Evolutionary conservation across 2,113 vertebrate species (phyloP).

Genomic region (Salvelinus fontinalis): DNA sequence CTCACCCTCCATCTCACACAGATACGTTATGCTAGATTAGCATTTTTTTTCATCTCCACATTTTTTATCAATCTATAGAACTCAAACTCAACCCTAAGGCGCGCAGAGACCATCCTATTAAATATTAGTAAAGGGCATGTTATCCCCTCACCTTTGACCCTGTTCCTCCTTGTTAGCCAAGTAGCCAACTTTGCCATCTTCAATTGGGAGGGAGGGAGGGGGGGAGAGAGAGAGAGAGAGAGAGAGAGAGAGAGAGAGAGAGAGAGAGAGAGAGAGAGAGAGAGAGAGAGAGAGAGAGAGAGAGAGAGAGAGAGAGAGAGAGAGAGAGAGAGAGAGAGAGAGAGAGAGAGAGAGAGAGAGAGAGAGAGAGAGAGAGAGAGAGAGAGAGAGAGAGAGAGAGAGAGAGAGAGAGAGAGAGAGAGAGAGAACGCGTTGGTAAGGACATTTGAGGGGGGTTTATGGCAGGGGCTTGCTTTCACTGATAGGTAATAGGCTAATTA

Average conservation of each 20-base stretch:
- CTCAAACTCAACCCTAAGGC: no score
- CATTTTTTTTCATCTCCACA: no score
- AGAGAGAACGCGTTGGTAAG: background rate
- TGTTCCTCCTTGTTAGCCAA: no score
- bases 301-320: slow-evolving; percentile 14
- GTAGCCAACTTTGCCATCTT: no score
- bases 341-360: slow-evolving; percentile 15
- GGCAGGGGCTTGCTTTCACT: no score
- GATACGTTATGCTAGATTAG: background rate
- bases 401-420: slow-evolving; percentile 17
- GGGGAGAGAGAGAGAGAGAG: slow-evolving; percentile 12
- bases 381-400: background rate
- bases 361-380: slow-evolving; percentile 13
- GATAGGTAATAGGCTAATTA: no score
- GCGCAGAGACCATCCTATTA: no score
- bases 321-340: background rate
- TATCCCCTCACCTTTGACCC: no score
- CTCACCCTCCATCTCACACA: background rate
- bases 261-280: slow-evolving; percentile 14
- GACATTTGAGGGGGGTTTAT: no score
- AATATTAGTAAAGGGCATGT: no score
- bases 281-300: slow-evolving; percentile 3
- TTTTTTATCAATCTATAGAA: no score
- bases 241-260: background rate
- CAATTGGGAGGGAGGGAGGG: background rate